phyloP scores from a whole-genome alignment of 1,140 invertebrate species.

The Drosophila sproati region DNA sequence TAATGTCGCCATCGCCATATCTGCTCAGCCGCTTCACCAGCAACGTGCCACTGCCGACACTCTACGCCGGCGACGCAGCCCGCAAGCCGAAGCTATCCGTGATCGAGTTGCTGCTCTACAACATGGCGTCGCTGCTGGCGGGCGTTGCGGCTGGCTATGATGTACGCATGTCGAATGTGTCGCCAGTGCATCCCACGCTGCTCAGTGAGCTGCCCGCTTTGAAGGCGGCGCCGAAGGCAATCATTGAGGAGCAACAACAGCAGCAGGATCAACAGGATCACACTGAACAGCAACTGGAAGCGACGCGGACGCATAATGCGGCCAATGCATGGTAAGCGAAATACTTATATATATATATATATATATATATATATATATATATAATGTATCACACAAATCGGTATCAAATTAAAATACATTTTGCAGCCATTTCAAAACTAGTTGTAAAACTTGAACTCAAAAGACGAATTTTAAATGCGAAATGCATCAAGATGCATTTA shows the following conservation, averaged over 20 bases:
- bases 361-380: too few relatives aligned
- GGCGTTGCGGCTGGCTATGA: conserved; percentile 96
- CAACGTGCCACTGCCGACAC: conserved; percentile 90
- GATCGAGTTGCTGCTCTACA: conserved; percentile 93
- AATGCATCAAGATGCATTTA: too few relatives aligned
- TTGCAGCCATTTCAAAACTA: too few relatives aligned
- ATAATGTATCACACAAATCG: too few relatives aligned
- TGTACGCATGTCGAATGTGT: conserved; percentile 93
- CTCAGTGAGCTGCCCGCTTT: conserved; percentile 73
- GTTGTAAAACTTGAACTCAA: too few relatives aligned
- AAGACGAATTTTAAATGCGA: too few relatives aligned
- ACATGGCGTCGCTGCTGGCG: conserved; percentile 95
- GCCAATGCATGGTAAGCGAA: conserved; percentile 36
- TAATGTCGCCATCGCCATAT: conserved; percentile 83
- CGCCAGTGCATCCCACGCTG: conserved; percentile 92
- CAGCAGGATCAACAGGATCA: conserved; percentile 14
- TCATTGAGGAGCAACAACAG: neutral
- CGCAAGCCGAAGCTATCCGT: conserved; percentile 90
- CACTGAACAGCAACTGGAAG: conserved; percentile 83
- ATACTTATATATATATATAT: too few relatives aligned
- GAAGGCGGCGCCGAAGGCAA: conserved; percentile 72
- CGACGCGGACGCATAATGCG: conserved; percentile 18
- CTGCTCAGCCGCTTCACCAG: conserved; percentile 84
- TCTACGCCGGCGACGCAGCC: conserved; percentile 87
- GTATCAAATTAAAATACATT: too few relatives aligned